Evolutionary conservation across 2,888 invertebrate genomes (phyloP).

Genomic region (Lottia gigantea): DNA sequence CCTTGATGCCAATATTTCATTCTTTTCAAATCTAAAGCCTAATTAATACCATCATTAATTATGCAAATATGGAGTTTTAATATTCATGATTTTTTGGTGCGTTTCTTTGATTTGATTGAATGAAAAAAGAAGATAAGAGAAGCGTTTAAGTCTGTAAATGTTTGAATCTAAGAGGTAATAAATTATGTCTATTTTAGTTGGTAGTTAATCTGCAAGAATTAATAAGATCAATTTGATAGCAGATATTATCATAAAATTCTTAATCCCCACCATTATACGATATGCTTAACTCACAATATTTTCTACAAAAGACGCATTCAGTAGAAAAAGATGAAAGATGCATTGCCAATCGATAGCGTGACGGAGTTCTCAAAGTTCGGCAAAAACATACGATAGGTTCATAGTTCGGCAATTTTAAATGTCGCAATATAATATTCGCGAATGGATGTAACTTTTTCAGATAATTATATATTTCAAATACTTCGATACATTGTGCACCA

Average conservation of each 20-base stretch:
- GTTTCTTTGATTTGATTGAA: conserved; percentile 4
- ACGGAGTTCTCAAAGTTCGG: background rate
- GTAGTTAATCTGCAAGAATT: background rate
- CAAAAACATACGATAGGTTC: background rate
- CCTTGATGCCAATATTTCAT: too few relatives aligned
- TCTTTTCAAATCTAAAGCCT: too few relatives aligned
- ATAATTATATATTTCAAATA: too few relatives aligned
- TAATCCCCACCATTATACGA: conserved; percentile 5
- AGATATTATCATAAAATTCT: background rate
- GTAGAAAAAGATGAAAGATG: too few relatives aligned
- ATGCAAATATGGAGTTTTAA: too few relatives aligned
- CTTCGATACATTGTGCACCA: too few relatives aligned
- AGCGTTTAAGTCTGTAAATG: background rate
- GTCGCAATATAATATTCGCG: too few relatives aligned
- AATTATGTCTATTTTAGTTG: background rate
- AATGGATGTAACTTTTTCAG: too few relatives aligned
- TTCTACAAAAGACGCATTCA: too few relatives aligned
- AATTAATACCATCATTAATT: too few relatives aligned
- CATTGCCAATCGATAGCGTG: background rate
- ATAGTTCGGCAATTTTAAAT: too few relatives aligned
- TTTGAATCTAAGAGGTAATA: conserved; percentile 7
- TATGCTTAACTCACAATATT: conserved; percentile 3
- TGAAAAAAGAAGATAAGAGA: background rate
- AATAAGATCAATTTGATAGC: conserved; percentile 8
- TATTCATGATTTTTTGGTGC: background rate